phyloP scores from a whole-genome alignment of 2,797 vertebrate genomes.

The Pangasius djambal region DNA sequence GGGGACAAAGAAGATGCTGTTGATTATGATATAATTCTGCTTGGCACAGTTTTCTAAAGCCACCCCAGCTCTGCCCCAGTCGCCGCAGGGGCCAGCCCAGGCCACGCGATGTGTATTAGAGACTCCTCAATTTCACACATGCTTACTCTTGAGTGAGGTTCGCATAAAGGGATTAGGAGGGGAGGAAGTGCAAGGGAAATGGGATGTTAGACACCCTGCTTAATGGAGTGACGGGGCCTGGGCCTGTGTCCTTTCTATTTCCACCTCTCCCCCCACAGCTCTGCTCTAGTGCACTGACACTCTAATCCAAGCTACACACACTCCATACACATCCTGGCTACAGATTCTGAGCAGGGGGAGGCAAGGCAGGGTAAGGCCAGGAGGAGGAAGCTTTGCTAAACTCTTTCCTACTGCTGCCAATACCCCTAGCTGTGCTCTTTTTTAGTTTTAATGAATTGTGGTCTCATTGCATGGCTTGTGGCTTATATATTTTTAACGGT shows the following conservation, averaged over 20 bases:
- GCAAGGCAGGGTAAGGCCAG: slow-evolving; percentile 36
- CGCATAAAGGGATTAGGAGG: slow-evolving; percentile 95
- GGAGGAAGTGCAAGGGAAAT: slow-evolving; percentile 85
- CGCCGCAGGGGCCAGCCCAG: slow-evolving; percentile 70
- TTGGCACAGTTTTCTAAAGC: slow-evolving; percentile 76
- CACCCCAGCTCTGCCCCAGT: slow-evolving; percentile 71
- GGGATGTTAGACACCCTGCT: slow-evolving; percentile 92
- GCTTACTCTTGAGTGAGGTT: slow-evolving; percentile 97
- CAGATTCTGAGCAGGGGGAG: slow-evolving; percentile 41
- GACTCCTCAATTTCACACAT: slow-evolving; percentile 99
- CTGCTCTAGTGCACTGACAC: slow-evolving; percentile 67
- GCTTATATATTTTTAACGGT: slow-evolving; percentile 37
- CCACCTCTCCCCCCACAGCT: slow-evolving; percentile 52
- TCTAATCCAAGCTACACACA: slow-evolving; percentile 77
- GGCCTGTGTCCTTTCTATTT: slow-evolving; percentile 79
- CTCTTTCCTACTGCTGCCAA: slow-evolving; percentile 46
- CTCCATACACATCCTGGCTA: slow-evolving; percentile 55
- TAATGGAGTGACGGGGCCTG: slow-evolving; percentile 90
- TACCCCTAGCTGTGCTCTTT: slow-evolving; percentile 36
- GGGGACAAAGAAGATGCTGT: slow-evolving; percentile 68
- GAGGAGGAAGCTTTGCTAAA: slow-evolving; percentile 51
- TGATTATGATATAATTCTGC: slow-evolving; percentile 77
- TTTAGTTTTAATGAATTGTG: slow-evolving; percentile 34
- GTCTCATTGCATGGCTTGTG: slow-evolving; percentile 22
- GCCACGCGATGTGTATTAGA: slow-evolving; percentile 83